A percentile compares a stretch with the other conserved stretches of the same genome.
Conservation (phyloP, 2,797 vertebrate species). For the Phataginus tricuspis region DNA sequence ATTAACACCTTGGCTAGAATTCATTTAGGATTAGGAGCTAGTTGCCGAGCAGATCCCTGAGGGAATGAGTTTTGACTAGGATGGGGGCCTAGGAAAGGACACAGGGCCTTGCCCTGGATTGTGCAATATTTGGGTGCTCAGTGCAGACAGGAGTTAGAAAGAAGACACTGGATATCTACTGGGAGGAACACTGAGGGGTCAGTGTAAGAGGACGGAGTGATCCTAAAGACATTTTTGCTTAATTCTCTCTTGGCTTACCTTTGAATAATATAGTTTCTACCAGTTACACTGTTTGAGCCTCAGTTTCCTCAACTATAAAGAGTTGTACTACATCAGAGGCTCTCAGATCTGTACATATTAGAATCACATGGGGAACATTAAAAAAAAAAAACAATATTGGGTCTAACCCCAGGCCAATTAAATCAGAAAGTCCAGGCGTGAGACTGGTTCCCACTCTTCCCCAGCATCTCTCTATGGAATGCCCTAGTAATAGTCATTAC, state of each 20-base stretch:
- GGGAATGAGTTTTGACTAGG: constrained; percentile 10
- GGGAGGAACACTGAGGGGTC: neutral
- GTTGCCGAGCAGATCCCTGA: neutral
- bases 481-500: neutral
- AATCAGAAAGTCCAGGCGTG: neutral
- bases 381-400: neutral
- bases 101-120: neutral
- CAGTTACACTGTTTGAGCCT: neutral
- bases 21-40: constrained; percentile 55
- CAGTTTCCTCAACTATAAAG: neutral
- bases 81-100: neutral
- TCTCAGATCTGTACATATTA: neutral
- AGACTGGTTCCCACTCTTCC: neutral
- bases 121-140: neutral
- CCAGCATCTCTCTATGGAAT: neutral
- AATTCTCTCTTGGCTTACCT: neutral
- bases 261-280: neutral
- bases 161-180: neutral
- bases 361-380: neutral
- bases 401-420: neutral
- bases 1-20: constrained; percentile 68
- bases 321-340: neutral
- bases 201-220: neutral
- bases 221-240: neutral
- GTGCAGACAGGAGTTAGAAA: neutral